Evolutionary conservation across 1,140 invertebrate species (phyloP).

Genomic region (Proctacanthus coquilletti): DNA sequence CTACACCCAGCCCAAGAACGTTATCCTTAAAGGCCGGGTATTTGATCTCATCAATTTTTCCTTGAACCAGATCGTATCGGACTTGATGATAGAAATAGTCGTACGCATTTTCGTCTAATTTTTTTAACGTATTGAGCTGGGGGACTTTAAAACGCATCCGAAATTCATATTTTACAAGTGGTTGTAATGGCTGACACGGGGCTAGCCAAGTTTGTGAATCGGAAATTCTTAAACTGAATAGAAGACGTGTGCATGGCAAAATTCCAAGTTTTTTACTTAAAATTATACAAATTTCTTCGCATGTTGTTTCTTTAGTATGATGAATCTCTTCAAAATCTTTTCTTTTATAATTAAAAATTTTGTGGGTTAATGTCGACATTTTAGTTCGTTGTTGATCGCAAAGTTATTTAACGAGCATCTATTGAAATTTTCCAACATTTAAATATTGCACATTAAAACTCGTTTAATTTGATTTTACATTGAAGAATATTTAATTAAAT

Average conservation of each 20-base stretch:
- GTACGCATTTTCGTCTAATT: conserved; percentile 55
- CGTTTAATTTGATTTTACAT: too few relatives aligned
- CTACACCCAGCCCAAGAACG: conserved; percentile 63
- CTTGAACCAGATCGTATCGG: conserved; percentile 58
- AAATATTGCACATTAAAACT: too few relatives aligned
- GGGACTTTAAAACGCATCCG: conserved; percentile 59
- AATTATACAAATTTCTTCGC: conserved; percentile 54
- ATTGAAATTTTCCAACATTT: too few relatives aligned
- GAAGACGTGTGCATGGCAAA: conserved; percentile 52
- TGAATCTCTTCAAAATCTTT: not conserved
- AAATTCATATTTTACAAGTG: conserved; percentile 48
- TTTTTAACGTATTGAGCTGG: conserved; percentile 40
- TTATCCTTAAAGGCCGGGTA: conserved; percentile 58
- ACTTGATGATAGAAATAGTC: conserved; percentile 78
- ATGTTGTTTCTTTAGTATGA: conserved; percentile 8
- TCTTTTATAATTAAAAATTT: conserved; percentile 2
- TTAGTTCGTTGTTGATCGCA: not conserved
- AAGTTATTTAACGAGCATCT: not conserved
- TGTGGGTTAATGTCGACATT: not conserved
- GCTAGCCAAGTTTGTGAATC: conserved; percentile 45
- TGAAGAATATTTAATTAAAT: too few relatives aligned
- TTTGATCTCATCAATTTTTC: conserved; percentile 58
- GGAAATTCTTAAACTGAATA: conserved; percentile 54
- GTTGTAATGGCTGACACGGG: conserved; percentile 35
- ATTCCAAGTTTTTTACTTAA: conserved; percentile 54